Evolutionary conservation across 30 jellyfish, hydroid and myxozoan species (phyloP).

Genomic region (Hydractinia symbiolongicarpus): DNA sequence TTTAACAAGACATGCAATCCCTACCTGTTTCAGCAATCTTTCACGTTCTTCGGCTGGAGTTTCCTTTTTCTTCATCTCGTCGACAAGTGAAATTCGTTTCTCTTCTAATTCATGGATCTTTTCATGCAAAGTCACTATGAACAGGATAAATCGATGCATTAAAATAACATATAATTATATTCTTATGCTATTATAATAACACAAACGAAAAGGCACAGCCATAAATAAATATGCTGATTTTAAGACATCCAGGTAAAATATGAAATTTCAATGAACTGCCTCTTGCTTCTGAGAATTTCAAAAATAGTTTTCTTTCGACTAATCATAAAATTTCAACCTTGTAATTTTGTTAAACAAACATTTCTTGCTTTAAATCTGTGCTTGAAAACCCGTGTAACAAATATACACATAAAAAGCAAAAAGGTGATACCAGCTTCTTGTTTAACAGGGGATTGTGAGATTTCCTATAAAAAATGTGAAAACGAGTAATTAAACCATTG

Average conservation of each 20-base stretch:
- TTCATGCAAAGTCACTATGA: conserved; percentile 77
- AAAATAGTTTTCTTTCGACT: too few species aligned
- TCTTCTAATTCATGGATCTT: conserved; percentile 85
- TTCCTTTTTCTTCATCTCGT: conserved; percentile 75
- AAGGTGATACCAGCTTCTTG: conserved; percentile 99
- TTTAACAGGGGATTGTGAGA: conserved; percentile 88
- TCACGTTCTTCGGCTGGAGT: conserved; percentile 98
- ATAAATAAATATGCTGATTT: background rate
- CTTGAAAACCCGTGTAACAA: too few species aligned
- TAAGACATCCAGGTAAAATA: background rate
- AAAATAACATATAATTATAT: too few species aligned
- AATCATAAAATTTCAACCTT: too few species aligned
- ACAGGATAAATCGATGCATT: background rate
- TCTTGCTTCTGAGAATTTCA: too few species aligned
- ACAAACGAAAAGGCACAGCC: background rate
- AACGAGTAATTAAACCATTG: too few species aligned
- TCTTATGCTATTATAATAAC: background rate
- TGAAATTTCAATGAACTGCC: too few species aligned
- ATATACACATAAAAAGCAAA: too few species aligned
- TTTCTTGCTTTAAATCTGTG: too few species aligned
- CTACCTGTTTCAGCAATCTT: conserved; percentile 88
- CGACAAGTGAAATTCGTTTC: conserved; percentile 54
- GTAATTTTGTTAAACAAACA: too few species aligned
- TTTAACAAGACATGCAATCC: background rate
- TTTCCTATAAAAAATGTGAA: conserved; percentile 50